Evolutionary conservation across 2,797 vertebrate species (phyloP).

Genomic region (Hemitrygon akajei): DNA sequence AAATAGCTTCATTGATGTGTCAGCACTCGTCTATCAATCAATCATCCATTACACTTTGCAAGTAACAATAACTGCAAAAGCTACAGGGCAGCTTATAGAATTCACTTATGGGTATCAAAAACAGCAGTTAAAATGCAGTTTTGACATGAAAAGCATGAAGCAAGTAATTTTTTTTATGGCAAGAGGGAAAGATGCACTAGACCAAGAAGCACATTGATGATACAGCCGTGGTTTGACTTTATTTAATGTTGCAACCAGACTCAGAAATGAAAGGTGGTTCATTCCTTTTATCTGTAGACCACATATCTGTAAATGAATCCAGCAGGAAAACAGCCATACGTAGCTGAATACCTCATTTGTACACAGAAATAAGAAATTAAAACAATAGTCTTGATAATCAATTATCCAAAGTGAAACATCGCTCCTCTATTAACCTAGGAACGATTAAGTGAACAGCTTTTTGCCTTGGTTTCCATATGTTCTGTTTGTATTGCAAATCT

Average conservation of each 20-base stretch:
- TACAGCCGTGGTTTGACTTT: constrained; percentile 30
- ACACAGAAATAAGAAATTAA: background rate
- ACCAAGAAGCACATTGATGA: constrained; percentile 31
- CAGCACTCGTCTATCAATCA: constrained; percentile 99
- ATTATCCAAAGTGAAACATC: background rate
- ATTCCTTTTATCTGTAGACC: background rate
- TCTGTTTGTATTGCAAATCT: background rate
- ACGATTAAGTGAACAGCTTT: background rate
- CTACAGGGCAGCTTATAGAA: constrained; percentile 86
- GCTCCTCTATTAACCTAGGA: background rate
- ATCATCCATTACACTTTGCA: constrained; percentile 76
- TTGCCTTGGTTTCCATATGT: background rate
- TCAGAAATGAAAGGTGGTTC: constrained; percentile 16
- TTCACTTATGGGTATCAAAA: constrained; percentile 98
- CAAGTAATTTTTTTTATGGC: constrained; percentile 60
- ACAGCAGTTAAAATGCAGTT: constrained; percentile 90
- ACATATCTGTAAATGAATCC: background rate
- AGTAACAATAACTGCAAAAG: constrained; percentile 90
- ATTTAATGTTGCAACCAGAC: constrained; percentile 31
- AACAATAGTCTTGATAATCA: background rate
- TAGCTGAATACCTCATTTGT: background rate
- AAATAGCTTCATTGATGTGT: constrained; percentile 99
- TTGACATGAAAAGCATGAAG: constrained; percentile 79
- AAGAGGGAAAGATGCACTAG: constrained; percentile 35
- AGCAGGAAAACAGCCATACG: background rate